phyloP scores from a whole-genome alignment of 2,888 invertebrate species.

The Opisthograptis luteolata region DNA sequence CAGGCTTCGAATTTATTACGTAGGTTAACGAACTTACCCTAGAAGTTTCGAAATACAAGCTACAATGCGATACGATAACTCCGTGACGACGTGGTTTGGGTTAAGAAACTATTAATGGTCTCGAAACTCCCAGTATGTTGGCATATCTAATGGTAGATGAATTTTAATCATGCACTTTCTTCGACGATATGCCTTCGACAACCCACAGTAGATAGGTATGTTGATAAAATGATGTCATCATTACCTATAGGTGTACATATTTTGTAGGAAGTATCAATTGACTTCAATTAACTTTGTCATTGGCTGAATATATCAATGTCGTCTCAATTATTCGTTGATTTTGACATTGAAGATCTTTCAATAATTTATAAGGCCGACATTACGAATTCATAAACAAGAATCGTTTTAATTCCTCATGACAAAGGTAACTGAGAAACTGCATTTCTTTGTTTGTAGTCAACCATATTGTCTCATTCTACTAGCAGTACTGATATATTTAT shows the following conservation, averaged over 20 bases:
- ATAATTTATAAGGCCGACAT: conserved; percentile 4
- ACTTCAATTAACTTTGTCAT: conserved; percentile 21
- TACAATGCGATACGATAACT: conserved; percentile 29
- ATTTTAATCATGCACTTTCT: conserved; percentile 26
- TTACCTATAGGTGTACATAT: too few relatives aligned
- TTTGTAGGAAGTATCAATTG: conserved; percentile 21
- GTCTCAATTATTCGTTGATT: conserved; percentile 15
- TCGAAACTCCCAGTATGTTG: conserved; percentile 26
- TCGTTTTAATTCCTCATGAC: background rate
- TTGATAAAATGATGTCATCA: background rate
- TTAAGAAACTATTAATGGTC: conserved; percentile 36
- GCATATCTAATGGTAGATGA: conserved; percentile 23
- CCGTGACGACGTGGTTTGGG: conserved; percentile 31
- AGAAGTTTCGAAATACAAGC: conserved; percentile 30
- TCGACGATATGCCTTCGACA: background rate
- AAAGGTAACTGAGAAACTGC: too few relatives aligned
- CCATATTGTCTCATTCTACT: too few relatives aligned
- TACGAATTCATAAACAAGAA: background rate
- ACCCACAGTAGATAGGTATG: background rate
- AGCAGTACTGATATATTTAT: too few relatives aligned
- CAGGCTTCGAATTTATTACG: conserved; percentile 33
- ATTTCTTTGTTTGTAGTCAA: too few relatives aligned
- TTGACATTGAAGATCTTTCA: conserved; percentile 17
- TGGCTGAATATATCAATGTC: conserved; percentile 18
- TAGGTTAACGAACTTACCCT: conserved; percentile 39